Evolutionary conservation across 2,797 vertebrate genomes (phyloP).

Genomic region (Petrocephalus sullivani): DNA sequence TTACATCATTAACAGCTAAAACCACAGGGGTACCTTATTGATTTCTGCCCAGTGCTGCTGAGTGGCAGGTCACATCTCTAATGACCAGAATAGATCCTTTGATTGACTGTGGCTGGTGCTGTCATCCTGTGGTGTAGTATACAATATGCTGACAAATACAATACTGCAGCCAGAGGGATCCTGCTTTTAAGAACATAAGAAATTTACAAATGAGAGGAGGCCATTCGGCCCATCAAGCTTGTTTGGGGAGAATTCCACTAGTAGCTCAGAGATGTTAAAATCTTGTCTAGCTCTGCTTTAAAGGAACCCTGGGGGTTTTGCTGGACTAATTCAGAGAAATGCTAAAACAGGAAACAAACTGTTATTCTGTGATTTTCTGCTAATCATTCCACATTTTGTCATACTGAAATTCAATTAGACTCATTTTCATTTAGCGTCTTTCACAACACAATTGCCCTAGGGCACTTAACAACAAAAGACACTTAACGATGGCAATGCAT

Average conservation of each 20-base stretch:
- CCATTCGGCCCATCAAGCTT: no score
- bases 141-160: neutral
- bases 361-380: neutral
- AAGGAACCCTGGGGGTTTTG: neutral
- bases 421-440: neutral
- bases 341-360: neutral
- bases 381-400: neutral
- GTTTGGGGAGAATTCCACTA: no score
- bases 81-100: constrained; percentile 38
- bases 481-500: neutral
- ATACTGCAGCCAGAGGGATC: neutral
- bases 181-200: no score
- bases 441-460: neutral
- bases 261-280: no score
- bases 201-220: no score
- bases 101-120: neutral
- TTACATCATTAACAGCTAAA: neutral
- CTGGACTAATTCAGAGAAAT: neutral
- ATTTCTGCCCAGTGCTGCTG: neutral
- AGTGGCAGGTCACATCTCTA: neutral
- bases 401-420: neutral
- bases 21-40: neutral
- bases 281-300: no score
- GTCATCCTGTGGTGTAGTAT: neutral
- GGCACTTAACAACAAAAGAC: neutral